A percentile compares a stretch with the other conserved stretches of the same genome.
Conservation (phyloP, 1,140 invertebrate species). For the Scylla paramamosain region DNA sequence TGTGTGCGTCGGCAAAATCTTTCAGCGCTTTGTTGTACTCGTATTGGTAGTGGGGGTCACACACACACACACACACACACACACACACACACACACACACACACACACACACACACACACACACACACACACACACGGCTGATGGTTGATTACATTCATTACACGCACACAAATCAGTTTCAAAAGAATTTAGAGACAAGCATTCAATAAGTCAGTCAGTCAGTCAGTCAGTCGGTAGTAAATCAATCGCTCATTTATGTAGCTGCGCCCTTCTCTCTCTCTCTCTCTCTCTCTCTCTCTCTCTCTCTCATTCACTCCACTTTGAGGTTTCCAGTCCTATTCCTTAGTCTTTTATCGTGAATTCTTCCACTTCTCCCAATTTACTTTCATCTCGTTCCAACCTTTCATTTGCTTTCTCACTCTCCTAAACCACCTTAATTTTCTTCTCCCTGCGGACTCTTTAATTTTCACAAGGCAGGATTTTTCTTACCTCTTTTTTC, state of each 20-base stretch:
- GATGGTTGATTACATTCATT: neutral
- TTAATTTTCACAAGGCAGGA: too few relatives aligned
- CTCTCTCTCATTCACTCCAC: too few relatives aligned
- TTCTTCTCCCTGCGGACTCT: too few relatives aligned
- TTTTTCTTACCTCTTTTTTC: too few relatives aligned
- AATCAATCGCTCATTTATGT: neutral
- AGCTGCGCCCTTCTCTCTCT: neutral
- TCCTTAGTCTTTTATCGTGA: too few relatives aligned
- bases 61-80: neutral
- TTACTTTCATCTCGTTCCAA: neutral
- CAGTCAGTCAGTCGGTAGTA: too few relatives aligned
- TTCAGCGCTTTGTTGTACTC: neutral
- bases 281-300: too few relatives aligned
- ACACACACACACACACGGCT: neutral
- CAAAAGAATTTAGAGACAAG: neutral
- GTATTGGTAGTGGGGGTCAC: neutral
- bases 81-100: slow-evolving; percentile 2
- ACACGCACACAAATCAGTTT: neutral
- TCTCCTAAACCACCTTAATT: neutral
- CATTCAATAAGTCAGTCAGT: neutral
- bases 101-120: slow-evolving; percentile 11
- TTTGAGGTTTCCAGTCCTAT: too few relatives aligned
- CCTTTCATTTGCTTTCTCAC: neutral
- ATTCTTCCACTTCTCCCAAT: too few relatives aligned
- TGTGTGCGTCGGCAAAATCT: neutral